Base-by-base conservation (phyloP, 2,113 vertebrate genomes). In the Pituophis catenifer region DNA sequence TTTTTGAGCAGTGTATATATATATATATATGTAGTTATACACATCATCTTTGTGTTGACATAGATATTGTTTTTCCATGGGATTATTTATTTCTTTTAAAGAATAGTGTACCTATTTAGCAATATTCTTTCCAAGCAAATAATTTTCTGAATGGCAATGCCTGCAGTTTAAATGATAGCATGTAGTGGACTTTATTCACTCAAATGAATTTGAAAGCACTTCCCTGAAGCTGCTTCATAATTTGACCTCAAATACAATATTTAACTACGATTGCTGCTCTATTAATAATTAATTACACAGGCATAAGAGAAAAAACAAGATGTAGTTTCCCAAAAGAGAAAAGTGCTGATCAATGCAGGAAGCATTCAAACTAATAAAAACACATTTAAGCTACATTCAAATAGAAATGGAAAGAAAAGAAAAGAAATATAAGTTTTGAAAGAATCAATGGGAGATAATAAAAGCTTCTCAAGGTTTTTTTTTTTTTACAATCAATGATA, bases 231-330 rank as follows among this genome's bases (percentile, higher is more conserved):
- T 94, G 26, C 19, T 54, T 86, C 88, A 50, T 92, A 44, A 91
- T 91, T 87, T n/a, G 8, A 26, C 3, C 53, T 95, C 54, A 90
- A 59, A 75, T 92, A 93, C 15, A 95, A 59, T 15, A 50, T 23
- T 92, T 95, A 93, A 89, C 4, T 89, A 88, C 57, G 38, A 17
- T 94, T 91, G 91, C 86, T 94, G n/a, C 87, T 94, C 90, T 38
- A 93, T 53, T 95, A 21, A 50, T 33, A 89, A 90, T 93, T 44
- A 88, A 2, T 1, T 24, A 95, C 52, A 91, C 7, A 0, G 2
- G 70, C 55, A 91, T 1, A 0, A 62, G 26, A 2, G 91, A 81
- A 88, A 50, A 50, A 93, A 86, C 8, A 57, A 91, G 65, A 94
- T 92, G 53, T 0, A 5, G 0, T n/a, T 0, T 86, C 21, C 52